These are phyloP conservation scores for Sarcoramphus papa DNA, from an alignment of 2,797 vertebrate species.

Conservation along the genomic window DNA sequence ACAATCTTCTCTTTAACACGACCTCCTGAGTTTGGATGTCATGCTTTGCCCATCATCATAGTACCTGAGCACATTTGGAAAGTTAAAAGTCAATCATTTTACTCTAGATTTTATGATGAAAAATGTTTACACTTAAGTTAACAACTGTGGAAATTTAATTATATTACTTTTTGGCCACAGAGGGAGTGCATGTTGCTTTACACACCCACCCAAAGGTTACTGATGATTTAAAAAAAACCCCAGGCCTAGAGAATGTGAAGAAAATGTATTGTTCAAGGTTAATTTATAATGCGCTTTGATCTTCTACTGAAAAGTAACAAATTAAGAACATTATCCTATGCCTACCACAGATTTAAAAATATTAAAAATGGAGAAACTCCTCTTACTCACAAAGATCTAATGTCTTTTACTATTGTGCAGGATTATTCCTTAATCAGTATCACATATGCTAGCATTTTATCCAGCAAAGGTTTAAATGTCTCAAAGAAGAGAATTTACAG, in stretches of 20 bases:
- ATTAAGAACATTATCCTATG: conserved; percentile 54
- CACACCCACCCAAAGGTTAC: not conserved
- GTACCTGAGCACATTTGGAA: not conserved
- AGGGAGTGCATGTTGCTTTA: not conserved
- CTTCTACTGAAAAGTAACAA: conserved; percentile 39
- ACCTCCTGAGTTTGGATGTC: not conserved
- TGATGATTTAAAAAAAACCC: not conserved
- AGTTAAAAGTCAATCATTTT: not conserved
- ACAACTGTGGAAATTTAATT: not conserved
- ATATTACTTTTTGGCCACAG: not conserved
- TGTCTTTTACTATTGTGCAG: not conserved
- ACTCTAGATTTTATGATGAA: not conserved
- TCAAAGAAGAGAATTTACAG: conserved; percentile 35
- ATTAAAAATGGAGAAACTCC: not conserved
- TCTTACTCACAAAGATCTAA: conserved; percentile 10
- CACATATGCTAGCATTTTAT: conserved; percentile 30
- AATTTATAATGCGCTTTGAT: conserved; percentile 53
- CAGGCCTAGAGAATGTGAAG: not conserved
- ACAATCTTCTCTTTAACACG: not conserved
- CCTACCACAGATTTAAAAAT: conserved; percentile 40
- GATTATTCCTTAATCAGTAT: conserved; percentile 51
- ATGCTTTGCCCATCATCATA: not conserved
- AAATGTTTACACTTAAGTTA: not conserved
- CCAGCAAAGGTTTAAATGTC: conserved; percentile 40
- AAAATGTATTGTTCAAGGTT: conserved; percentile 30